Conservation (phyloP, 2,888 invertebrate species). For the Latrodectus hesperus region DNA sequence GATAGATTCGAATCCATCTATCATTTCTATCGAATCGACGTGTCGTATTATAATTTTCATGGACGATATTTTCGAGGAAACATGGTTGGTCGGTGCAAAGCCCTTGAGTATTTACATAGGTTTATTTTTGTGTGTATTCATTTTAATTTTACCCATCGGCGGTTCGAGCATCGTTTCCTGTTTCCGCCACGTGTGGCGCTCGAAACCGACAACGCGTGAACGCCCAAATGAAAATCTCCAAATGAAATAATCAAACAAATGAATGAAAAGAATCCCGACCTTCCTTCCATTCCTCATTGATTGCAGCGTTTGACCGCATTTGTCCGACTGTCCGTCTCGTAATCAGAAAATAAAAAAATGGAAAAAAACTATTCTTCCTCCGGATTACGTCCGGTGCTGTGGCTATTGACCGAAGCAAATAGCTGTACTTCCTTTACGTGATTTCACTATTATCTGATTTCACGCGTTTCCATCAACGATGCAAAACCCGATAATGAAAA, state of each 20-base stretch:
- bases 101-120: not conserved
- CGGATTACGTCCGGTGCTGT: not conserved
- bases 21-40: too few relatives aligned
- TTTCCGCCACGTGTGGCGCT: slow-evolving; percentile 15
- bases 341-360: not conserved
- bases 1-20: too few relatives aligned
- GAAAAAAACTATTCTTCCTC: slow-evolving; percentile 17
- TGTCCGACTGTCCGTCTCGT: slow-evolving; percentile 26
- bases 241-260: slow-evolving; percentile 3
- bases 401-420: slow-evolving; percentile 10
- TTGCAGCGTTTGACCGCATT: slow-evolving; percentile 39
- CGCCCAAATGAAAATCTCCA: slow-evolving; percentile 7
- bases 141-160: not conserved
- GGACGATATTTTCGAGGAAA: not conserved
- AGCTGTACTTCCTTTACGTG: not conserved
- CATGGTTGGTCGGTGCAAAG: not conserved
- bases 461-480: not conserved
- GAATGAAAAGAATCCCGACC: slow-evolving; percentile 15
- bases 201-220: slow-evolving; percentile 5
- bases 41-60: not conserved
- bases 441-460: not conserved
- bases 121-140: not conserved
- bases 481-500: not conserved
- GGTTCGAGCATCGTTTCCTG: not conserved
- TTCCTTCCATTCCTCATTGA: slow-evolving; percentile 5